Conservation (phyloP, 2,888 invertebrate genomes). For the Platycheirus albimanus region DNA sequence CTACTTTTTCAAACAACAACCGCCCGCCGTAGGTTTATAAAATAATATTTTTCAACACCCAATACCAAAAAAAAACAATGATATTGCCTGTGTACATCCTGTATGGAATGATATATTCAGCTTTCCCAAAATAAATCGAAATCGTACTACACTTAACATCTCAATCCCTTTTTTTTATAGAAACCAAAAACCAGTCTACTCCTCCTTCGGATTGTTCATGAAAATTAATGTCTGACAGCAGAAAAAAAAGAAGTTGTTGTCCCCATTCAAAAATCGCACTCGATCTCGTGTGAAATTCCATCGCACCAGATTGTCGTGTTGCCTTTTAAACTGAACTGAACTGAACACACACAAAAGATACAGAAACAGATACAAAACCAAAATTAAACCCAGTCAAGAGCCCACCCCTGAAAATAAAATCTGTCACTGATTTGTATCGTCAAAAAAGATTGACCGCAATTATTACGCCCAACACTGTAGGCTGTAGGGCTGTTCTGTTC, state of each 20-base stretch:
- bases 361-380: constrained; percentile 2
- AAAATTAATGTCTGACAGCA: constrained; percentile 38
- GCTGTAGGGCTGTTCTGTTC: constrained; percentile 16
- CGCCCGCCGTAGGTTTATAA: too few relatives aligned
- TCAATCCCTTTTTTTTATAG: constrained; percentile 32
- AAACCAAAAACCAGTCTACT: constrained; percentile 11
- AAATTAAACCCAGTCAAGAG: constrained; percentile 3
- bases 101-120: background rate
- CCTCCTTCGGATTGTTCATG: constrained; percentile 35
- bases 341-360: too few relatives aligned
- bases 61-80: background rate
- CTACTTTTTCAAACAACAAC: too few relatives aligned
- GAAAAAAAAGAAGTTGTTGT: constrained; percentile 7
- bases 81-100: background rate
- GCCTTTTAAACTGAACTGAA: constrained; percentile 9
- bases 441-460: constrained; percentile 69
- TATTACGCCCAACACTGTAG: constrained; percentile 49
- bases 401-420: constrained; percentile 47
- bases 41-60: too few relatives aligned
- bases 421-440: constrained; percentile 67
- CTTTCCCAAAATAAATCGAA: constrained; percentile 5
- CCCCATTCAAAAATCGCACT: constrained; percentile 4
- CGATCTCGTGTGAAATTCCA: constrained; percentile 21
- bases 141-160: constrained; percentile 18
- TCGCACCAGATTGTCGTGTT: constrained; percentile 15